Evolutionary conservation across 2,888 invertebrate species (phyloP).

Genomic region (Campopleginae sp.): DNA sequence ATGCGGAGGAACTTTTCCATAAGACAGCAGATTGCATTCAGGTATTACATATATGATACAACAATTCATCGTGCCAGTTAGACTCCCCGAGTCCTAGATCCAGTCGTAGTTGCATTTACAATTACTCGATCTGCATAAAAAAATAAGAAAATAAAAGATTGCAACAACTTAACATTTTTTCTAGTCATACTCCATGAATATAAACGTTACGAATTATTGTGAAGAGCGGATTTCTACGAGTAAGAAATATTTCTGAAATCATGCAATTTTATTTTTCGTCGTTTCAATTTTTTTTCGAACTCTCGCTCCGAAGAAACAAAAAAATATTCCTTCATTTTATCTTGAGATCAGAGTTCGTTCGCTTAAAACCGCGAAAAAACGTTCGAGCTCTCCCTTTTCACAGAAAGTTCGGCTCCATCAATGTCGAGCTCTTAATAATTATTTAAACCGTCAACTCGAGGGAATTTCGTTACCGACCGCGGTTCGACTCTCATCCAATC

Average conservation of each 20-base stretch:
- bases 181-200: neutral
- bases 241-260: neutral
- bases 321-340: neutral
- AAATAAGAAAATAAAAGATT: slow-evolving; percentile 11
- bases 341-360: too few relatives aligned
- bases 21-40: slow-evolving; percentile 35
- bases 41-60: slow-evolving; percentile 13
- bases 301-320: neutral
- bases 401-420: too few relatives aligned
- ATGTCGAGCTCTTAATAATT: too few relatives aligned
- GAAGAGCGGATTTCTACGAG: neutral
- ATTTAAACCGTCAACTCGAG: neutral
- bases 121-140: slow-evolving; percentile 17
- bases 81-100: slow-evolving; percentile 36
- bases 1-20: slow-evolving; percentile 42
- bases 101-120: slow-evolving; percentile 39
- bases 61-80: slow-evolving; percentile 36
- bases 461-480: neutral
- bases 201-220: neutral
- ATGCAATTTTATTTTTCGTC: neutral
- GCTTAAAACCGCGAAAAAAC: too few relatives aligned
- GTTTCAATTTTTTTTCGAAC: neutral
- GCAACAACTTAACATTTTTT: slow-evolving; percentile 2
- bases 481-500: neutral
- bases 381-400: too few relatives aligned